Conservation (phyloP, 2,797 vertebrate genomes). For the Sitta carolinensis region DNA sequence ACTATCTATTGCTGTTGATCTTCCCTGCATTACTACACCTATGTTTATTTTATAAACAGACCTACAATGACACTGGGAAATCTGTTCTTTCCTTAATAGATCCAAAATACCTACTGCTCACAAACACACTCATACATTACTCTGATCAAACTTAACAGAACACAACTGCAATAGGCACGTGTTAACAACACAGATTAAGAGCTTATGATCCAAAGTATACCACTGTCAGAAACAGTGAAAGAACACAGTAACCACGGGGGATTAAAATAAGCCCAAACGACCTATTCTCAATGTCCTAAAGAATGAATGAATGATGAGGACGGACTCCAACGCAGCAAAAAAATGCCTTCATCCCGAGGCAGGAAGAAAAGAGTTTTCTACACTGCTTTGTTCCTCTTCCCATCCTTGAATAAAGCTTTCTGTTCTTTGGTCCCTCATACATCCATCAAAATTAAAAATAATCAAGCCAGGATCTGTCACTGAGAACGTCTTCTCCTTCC, state of each 20-base stretch:
- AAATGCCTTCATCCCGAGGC: not conserved
- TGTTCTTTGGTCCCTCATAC: not conserved
- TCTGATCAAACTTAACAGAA: not conserved
- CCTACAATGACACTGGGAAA: not conserved
- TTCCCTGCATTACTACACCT: not conserved
- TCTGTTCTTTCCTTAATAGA: not conserved
- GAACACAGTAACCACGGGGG: not conserved
- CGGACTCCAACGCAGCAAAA: not conserved
- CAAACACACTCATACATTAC: not conserved
- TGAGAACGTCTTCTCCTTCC: not conserved
- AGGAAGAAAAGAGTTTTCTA: not conserved
- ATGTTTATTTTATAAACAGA: not conserved
- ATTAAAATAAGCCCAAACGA: not conserved
- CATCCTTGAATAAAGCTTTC: not conserved
- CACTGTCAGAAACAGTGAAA: not conserved
- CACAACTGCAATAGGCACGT: not conserved
- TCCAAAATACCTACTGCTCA: not conserved
- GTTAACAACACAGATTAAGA: not conserved
- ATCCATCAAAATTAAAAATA: slow-evolving; percentile 20
- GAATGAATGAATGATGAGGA: not conserved
- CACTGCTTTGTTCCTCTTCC: not conserved
- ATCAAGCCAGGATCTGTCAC: not conserved
- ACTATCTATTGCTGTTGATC: not conserved
- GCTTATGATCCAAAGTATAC: not conserved
- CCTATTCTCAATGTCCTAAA: not conserved